These are phyloP conservation scores for Sciurus vulgaris DNA, from an alignment of 2,797 vertebrate genomes.

Conservation along the genomic window DNA sequence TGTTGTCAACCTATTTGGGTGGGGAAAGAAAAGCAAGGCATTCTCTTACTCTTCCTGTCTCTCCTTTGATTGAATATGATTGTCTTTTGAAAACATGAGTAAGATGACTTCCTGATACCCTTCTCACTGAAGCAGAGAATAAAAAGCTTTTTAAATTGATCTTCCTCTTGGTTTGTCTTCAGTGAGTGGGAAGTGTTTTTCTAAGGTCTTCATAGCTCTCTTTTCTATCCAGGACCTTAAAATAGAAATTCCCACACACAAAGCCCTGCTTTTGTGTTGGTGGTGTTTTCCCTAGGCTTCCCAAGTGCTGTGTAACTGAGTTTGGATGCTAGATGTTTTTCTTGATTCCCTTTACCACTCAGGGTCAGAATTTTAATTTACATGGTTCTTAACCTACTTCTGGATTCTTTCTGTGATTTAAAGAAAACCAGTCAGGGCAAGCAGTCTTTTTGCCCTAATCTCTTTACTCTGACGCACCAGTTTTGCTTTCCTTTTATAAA, in stretches of 20 bases:
- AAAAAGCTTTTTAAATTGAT: constrained; percentile 9
- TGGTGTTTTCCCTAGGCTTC: constrained; percentile 7
- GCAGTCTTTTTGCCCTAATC: background rate
- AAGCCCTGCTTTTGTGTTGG: background rate
- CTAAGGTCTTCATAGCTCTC: constrained; percentile 39
- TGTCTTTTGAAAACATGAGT: constrained; percentile 12
- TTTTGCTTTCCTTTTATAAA: background rate
- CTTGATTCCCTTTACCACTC: constrained; percentile 40
- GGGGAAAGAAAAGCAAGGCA: background rate
- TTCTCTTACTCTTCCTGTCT: background rate
- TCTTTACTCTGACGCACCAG: background rate
- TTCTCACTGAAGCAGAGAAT: constrained; percentile 18
- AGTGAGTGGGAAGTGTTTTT: background rate
- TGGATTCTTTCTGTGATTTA: background rate
- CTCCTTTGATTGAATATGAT: background rate
- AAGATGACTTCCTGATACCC: background rate
- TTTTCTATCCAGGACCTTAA: constrained; percentile 60
- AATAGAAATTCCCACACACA: constrained; percentile 37
- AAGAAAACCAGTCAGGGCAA: background rate
- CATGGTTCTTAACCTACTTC: constrained; percentile 31
- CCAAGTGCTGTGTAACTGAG: background rate
- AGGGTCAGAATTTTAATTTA: constrained; percentile 50
- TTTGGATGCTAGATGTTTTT: background rate
- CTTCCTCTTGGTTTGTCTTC: constrained; percentile 8
- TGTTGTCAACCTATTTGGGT: background rate